Percentiles rank a stretch among this genome's conserved stretches.
Conservation (phyloP, 2,113 vertebrate species). For the Haemorhous mexicanus region DNA sequence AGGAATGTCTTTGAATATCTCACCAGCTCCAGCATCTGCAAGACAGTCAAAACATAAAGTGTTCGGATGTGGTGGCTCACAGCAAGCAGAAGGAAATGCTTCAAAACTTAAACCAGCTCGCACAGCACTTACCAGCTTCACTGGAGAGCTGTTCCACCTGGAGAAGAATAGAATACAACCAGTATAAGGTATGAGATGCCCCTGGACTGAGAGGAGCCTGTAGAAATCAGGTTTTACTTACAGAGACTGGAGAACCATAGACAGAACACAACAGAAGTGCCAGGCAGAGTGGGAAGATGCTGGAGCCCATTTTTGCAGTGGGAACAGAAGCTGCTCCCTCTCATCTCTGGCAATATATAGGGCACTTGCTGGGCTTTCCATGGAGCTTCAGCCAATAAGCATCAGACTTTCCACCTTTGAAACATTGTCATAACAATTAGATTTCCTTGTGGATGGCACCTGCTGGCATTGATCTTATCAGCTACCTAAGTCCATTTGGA, state of each 20-base stretch:
- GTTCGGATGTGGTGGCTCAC: background rate
- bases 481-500: background rate
- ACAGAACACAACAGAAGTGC: background rate
- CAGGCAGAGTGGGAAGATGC: background rate
- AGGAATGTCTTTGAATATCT: conserved; percentile 68
- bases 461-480: background rate
- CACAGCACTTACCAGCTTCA: conserved; percentile 56
- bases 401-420: background rate
- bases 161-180: conserved; percentile 20
- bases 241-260: background rate
- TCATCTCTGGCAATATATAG: conserved; percentile 31
- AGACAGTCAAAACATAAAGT: background rate
- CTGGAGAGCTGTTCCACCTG: conserved; percentile 31
- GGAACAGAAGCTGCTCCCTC: background rate
- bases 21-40: background rate
- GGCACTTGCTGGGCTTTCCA: background rate
- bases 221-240: conserved; percentile 3
- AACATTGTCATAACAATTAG: background rate
- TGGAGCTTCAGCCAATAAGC: background rate
- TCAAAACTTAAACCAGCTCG: background rate
- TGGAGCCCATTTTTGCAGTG: conserved; percentile 19
- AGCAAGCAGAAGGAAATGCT: background rate
- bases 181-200: background rate
- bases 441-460: background rate
- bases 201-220: background rate